Percentiles rank a stretch among this genome's conserved stretches.
These are phyloP conservation scores for Sebastes hopkinsi DNA, from an alignment of 2,797 vertebrate genomes.

Conservation along the genomic window DNA sequence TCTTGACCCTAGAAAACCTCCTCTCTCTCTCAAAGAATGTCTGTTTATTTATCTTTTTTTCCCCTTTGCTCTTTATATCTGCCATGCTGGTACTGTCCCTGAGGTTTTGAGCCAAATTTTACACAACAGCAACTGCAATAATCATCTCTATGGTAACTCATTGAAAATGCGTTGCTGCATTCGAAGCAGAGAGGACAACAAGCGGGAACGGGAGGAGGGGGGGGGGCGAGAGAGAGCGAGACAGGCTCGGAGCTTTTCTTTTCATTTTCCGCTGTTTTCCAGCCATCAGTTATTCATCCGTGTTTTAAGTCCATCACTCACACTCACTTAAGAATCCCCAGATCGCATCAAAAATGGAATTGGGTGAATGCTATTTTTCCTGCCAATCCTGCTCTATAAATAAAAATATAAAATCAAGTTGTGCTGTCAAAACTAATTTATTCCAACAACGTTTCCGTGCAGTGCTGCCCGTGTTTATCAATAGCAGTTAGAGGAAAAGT, in stretches of 20 bases:
- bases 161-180: conserved; percentile 60
- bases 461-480: conserved; percentile 37
- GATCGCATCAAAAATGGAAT: conserved; percentile 62
- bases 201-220: neutral
- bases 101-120: conserved; percentile 64
- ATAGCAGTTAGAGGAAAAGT: conserved; percentile 26
- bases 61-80: conserved; percentile 46
- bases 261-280: conserved; percentile 67
- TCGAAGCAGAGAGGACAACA: conserved; percentile 56
- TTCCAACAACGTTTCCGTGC: conserved; percentile 25
- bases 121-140: conserved; percentile 67
- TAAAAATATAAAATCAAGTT: conserved; percentile 11
- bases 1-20: conserved; percentile 17
- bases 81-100: conserved; percentile 42
- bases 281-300: conserved; percentile 66
- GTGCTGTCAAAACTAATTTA: conserved; percentile 45
- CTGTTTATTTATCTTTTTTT: conserved; percentile 34
- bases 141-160: conserved; percentile 71
- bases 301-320: conserved; percentile 69
- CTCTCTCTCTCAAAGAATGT: conserved; percentile 11
- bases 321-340: conserved; percentile 56
- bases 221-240: neutral
- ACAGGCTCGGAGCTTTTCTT: conserved; percentile 46
- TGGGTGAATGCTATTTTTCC: conserved; percentile 35
- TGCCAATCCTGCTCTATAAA: conserved; percentile 33